Percentiles rank a stretch among this genome's conserved stretches.
Conservation (phyloP, 2,888 invertebrate genomes). For the Norana najaformis region DNA sequence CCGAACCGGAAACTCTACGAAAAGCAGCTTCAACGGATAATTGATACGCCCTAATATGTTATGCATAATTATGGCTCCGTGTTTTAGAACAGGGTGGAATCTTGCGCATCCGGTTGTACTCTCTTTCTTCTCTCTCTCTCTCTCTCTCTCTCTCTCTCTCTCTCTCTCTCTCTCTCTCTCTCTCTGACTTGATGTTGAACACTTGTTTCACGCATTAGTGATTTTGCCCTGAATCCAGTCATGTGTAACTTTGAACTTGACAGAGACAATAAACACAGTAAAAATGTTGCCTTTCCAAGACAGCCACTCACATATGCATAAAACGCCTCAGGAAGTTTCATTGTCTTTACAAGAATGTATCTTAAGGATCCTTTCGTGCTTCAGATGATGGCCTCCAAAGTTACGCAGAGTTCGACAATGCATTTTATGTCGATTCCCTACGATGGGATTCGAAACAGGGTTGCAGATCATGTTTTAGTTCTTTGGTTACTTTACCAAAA, state of each 20-base stretch:
- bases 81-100: background rate
- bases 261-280: background rate
- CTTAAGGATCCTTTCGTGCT: background rate
- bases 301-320: background rate
- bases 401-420: background rate
- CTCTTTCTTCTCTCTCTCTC: background rate
- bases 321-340: conserved; percentile 2
- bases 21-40: background rate
- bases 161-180: background rate
- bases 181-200: background rate
- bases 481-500: too few relatives aligned
- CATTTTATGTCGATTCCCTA: background rate
- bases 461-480: too few relatives aligned
- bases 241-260: background rate
- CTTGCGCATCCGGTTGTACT: background rate
- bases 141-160: too few relatives aligned
- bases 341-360: background rate
- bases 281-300: background rate
- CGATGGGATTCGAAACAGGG: too few relatives aligned
- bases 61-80: background rate
- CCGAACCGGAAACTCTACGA: background rate
- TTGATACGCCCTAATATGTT: background rate
- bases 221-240: background rate
- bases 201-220: background rate
- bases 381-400: background rate